phyloP scores from a whole-genome alignment of 2,797 vertebrate genomes.

The Coregonus suidteri region DNA sequence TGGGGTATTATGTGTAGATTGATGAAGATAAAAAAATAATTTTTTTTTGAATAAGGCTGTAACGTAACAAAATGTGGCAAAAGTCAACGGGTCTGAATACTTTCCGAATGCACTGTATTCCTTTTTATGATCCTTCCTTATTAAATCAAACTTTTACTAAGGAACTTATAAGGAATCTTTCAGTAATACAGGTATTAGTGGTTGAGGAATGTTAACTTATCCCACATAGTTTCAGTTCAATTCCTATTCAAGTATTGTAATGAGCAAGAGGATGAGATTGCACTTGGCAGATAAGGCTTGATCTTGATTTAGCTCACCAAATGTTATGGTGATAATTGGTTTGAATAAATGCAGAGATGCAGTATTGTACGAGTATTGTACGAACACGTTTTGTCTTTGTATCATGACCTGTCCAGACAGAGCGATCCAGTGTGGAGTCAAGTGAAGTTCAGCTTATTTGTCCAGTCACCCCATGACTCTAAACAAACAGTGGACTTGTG shows the following conservation, averaged over 20 bases:
- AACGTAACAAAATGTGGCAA: too few relatives aligned
- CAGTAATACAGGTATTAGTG: background rate
- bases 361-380: background rate
- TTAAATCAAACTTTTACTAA: background rate
- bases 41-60: too few relatives aligned
- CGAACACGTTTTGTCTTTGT: background rate
- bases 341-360: too few relatives aligned
- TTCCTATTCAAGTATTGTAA: background rate
- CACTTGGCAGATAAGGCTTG: background rate
- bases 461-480: slow-evolving; percentile 35
- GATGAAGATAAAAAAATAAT: too few relatives aligned
- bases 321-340: background rate
- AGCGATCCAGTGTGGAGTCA: background rate
- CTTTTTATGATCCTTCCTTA: background rate
- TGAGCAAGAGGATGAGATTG: background rate
- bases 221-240: background rate
- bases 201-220: background rate
- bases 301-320: background rate
- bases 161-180: too few relatives aligned
- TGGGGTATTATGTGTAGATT: too few relatives aligned
- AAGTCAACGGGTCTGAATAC: too few relatives aligned
- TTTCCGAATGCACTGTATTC: background rate
- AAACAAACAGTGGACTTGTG: slow-evolving; percentile 50
- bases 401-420: background rate
- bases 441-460: slow-evolving; percentile 36